These are phyloP conservation scores for Rhodophaea formosa DNA, from an alignment of 2,888 invertebrate genomes.

Conservation along the genomic window DNA sequence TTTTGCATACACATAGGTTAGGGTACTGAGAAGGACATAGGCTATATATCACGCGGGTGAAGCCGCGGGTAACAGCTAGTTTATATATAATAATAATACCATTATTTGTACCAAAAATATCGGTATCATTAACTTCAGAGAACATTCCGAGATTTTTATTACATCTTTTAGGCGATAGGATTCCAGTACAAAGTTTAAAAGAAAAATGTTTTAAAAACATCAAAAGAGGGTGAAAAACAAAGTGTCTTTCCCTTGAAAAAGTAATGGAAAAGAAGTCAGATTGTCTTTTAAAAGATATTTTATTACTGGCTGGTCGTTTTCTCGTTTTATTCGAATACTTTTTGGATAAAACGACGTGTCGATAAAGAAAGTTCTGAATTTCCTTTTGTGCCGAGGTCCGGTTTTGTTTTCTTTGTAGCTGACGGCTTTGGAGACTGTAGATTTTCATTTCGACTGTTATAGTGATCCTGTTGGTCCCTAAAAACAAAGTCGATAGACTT, in stretches of 20 bases:
- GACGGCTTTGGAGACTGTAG: background rate
- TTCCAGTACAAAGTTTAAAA: background rate
- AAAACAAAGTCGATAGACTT: too few species aligned
- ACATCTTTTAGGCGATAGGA: too few species aligned
- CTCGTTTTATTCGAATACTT: slow-evolving; percentile 28
- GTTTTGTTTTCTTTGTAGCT: slow-evolving; percentile 2
- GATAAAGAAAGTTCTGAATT: slow-evolving; percentile 19
- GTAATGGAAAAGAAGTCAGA: slow-evolving; percentile 16
- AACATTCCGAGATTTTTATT: too few species aligned
- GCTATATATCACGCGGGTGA: too few species aligned
- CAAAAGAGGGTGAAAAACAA: slow-evolving; percentile 4
- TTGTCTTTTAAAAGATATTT: slow-evolving; percentile 21
- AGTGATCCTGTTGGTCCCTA: background rate
- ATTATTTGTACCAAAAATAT: background rate
- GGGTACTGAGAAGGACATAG: too few species aligned
- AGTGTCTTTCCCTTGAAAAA: slow-evolving; percentile 10
- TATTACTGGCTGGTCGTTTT: slow-evolving; percentile 20
- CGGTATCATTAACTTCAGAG: too few species aligned
- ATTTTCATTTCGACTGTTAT: background rate
- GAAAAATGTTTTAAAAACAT: slow-evolving; percentile 2
- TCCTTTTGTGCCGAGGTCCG: slow-evolving; percentile 16
- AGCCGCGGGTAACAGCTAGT: too few species aligned
- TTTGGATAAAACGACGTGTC: slow-evolving; percentile 21
- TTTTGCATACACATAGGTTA: too few species aligned
- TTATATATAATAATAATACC: too few species aligned